Conservation (phyloP, 1,140 invertebrate genomes). For the Hylaeus anthracinus region DNA sequence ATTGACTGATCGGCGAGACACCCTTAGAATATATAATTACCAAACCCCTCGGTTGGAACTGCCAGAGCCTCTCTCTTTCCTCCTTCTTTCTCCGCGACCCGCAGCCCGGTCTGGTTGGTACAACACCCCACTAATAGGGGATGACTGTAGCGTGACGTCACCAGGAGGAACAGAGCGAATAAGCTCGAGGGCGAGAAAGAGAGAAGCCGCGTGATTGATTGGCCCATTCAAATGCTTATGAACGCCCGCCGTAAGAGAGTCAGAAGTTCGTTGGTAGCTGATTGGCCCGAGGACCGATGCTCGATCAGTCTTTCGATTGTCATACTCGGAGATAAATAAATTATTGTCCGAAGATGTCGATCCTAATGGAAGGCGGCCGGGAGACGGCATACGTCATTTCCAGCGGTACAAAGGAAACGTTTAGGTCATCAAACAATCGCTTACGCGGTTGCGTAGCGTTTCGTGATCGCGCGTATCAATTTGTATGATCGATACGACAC, state of each 20-base stretch:
- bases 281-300: conserved; percentile 58
- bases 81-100: conserved; percentile 32
- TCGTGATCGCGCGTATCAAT: conserved; percentile 2
- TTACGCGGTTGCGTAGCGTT: conserved; percentile 13
- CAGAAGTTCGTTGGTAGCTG: conserved; percentile 66
- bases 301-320: conserved; percentile 78
- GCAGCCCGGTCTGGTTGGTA: conserved; percentile 61
- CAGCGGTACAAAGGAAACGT: conserved; percentile 44
- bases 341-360: conserved; percentile 67
- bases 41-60: conserved; percentile 47
- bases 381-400: conserved; percentile 52
- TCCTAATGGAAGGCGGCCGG: conserved; percentile 58
- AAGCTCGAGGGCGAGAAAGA: conserved; percentile 47
- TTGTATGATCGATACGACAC: background rate
- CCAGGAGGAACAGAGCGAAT: conserved; percentile 52
- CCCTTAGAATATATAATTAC: conserved; percentile 81
- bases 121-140: conserved; percentile 78
- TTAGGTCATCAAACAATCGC: conserved; percentile 51
- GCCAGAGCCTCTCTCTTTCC: conserved; percentile 29
- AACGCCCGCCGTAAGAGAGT: conserved; percentile 61
- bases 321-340: conserved; percentile 77
- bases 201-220: conserved; percentile 76
- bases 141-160: conserved; percentile 76
- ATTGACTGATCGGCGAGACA: conserved; percentile 81
- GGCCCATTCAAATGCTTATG: conserved; percentile 80